Base-by-base conservation (phyloP, 2,888 invertebrate genomes). In the Lymantria dispar region DNA sequence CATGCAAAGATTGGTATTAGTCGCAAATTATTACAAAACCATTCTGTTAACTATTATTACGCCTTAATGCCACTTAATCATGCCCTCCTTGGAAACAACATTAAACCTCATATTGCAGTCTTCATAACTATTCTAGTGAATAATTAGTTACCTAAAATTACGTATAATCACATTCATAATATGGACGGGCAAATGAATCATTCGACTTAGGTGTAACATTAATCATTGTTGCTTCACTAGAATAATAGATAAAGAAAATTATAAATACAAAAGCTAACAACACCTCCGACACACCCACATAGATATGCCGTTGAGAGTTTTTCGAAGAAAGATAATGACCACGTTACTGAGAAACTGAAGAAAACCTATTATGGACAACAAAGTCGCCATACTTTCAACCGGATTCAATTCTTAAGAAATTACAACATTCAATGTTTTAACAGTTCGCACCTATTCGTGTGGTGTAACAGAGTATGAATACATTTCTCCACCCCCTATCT, bases 291-390 rank as follows among this genome's bases (percentile, higher is more conserved):
- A 42, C 38, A 42, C 43, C 43, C 36, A 40, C 40, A 33, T 43
- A 52, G 51, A 47, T 61, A 58, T n/a, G n/a, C 37, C 44, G 46
- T 44, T 38, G 13, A n/a, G 60, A 52, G 53, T 46, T 14, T 44
- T 37, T 72, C 70, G 69, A 47, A 7, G 55, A 69, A 73, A 72
- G 50, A 36, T 54, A 51, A 56, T 41, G 43, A 68, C 66, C 59
- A 62, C 50, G 45, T 47, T 38, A 55, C 29, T 43, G 50, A 58
- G 57, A 55, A 45, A 70, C 70, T 60, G 56, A 58, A 67, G 67
- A 68, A 58, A 60, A 51, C 56, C 55, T 33, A 22, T 22, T 22
- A 22, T 22, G 22, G 22, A 3, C 22, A 22, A 22, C 22, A 3
- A 22, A 22, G 3, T 22, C 3, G 5, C 22, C 22, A 5, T 22